Base-by-base conservation (phyloP, 2,888 invertebrate genomes). In the Erynnis tages region DNA sequence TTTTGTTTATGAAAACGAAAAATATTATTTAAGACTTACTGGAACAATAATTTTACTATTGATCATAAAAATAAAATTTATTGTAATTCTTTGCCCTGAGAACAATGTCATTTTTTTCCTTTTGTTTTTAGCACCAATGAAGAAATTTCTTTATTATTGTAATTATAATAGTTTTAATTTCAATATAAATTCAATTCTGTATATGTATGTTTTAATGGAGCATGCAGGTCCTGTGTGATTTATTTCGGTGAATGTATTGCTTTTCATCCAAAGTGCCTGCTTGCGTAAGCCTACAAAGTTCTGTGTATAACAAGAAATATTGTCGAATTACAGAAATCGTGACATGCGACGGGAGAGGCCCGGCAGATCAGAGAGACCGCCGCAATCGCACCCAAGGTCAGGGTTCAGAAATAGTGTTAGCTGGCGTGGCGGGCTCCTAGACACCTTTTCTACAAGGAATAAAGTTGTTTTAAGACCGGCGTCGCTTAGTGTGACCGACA, bases 291-390 rank as follows among this genome's bases (percentile, higher is more conserved):
- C 11, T 54, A 37, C 34, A 40, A 38, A 13, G 19, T 41, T 50
- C 40, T 53, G 13, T 45, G 43, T 35, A 56, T 49, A 52, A 30
- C 14, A 21, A 30, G 40, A 48, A 4, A 27, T 32, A 13, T 47
- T 70, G 68, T 53, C 79, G 73, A 63, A 54, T 76, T 73, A 47
- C 81, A 86, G 86, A 63, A 58, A 69, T 52, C 77, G 85, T 1
- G 86, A 86, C 2, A 64, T 61, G 48, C 80, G 79, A 16, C 76
- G 81, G 6, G 84, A 83, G 54, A 74, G 80, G 52, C 65, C 72
- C 46, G 61, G 54, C 43, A 70, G 80, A 48, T 55, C 64, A 1
- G 82, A 79, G 2, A 79, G 78, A 57, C 71, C 71, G 2, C 54
- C 54, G 14, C 37, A 37, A 3, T 53, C 65, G 1, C 53, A 61